Evolutionary conservation across 2,797 vertebrate species (phyloP).

Genomic region (Anguilla megastoma): DNA sequence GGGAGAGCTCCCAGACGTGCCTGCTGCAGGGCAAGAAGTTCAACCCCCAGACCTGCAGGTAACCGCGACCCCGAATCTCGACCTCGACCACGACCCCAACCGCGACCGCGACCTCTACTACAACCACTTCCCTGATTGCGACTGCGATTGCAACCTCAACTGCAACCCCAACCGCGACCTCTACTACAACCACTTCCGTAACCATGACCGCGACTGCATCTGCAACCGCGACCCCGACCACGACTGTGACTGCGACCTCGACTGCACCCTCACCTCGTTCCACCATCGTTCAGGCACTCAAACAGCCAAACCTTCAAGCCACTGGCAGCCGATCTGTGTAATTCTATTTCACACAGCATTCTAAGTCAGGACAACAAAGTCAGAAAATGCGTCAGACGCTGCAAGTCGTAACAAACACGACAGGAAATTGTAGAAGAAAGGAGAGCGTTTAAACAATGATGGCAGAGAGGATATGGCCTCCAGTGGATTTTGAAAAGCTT

Average conservation of each 20-base stretch:
- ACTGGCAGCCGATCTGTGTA: background rate
- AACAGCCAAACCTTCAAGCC: background rate
- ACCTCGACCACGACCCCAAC: too few species aligned
- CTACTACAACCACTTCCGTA: too few species aligned
- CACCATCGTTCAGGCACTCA: background rate
- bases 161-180: too few species aligned
- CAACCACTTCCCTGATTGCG: too few species aligned
- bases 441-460: background rate
- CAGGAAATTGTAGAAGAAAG: background rate
- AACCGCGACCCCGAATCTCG: background rate
- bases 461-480: background rate
- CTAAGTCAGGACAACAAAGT: constrained; percentile 59
- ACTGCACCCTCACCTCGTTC: background rate
- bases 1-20: constrained; percentile 68
- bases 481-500: background rate
- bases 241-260: too few species aligned
- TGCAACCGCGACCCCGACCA: too few species aligned
- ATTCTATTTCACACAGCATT: background rate
- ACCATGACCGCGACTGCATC: too few species aligned
- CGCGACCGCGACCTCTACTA: too few species aligned
- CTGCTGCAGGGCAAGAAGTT: constrained; percentile 72
- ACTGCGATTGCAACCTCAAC: too few species aligned
- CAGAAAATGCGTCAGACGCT: constrained; percentile 20
- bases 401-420: background rate
- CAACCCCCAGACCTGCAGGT: constrained; percentile 72